Percentiles rank a stretch among this genome's conserved stretches.
Evolutionary conservation across 2,113 vertebrate species (phyloP).

Genomic region (Orthonyx spaldingii): DNA sequence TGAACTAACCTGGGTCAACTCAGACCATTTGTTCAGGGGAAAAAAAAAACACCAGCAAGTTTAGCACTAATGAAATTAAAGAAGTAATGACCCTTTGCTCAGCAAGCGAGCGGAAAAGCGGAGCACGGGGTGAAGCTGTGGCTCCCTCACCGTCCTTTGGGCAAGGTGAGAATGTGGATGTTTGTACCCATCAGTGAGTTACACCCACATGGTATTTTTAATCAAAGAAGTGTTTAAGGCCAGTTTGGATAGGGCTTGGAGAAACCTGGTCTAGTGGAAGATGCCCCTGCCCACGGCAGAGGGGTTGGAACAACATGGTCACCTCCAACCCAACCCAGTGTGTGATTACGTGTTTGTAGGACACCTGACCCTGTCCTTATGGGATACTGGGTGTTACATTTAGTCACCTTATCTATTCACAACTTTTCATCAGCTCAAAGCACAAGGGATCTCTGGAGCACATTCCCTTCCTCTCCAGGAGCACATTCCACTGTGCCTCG

Average conservation of each 20-base stretch:
- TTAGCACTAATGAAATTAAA: not conserved
- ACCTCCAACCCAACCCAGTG: not conserved
- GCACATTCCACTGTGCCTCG: accelerated
- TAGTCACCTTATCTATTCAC: not conserved
- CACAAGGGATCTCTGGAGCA: not conserved
- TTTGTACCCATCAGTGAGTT: not conserved
- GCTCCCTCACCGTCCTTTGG: not conserved
- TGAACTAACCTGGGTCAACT: not conserved
- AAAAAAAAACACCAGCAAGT: accelerated
- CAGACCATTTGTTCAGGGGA: accelerated
- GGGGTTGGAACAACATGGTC: not conserved
- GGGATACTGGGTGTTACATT: not conserved
- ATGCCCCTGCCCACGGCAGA: not conserved
- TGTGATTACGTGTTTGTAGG: not conserved
- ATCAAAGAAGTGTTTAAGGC: not conserved
- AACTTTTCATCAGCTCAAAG: not conserved
- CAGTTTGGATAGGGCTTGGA: not conserved
- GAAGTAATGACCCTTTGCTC: not conserved
- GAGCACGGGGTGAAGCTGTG: accelerated
- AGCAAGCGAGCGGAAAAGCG: accelerated
- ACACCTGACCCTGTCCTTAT: not conserved
- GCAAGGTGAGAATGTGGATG: accelerated
- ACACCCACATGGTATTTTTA: not conserved
- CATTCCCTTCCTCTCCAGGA: not conserved
- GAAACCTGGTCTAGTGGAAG: not conserved